These are phyloP conservation scores for Odontomyia ornata DNA, from an alignment of 2,888 invertebrate genomes.

Conservation along the genomic window DNA sequence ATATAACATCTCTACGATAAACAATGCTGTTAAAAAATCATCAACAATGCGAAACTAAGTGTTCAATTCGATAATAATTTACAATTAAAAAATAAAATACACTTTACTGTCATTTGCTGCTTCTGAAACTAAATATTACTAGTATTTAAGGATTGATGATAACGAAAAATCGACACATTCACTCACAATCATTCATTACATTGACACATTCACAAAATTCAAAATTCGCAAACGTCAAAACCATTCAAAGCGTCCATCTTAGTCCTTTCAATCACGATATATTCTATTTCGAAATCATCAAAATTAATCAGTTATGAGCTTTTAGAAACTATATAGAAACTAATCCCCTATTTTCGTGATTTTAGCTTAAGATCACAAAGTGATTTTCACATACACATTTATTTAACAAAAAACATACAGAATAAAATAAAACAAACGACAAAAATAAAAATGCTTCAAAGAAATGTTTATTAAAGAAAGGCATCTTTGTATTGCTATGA, in stretches of 20 bases:
- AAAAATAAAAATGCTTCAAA: background rate
- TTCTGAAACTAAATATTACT: background rate
- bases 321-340: background rate
- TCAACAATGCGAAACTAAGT: background rate
- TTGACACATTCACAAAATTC: background rate
- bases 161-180: background rate
- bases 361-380: no score
- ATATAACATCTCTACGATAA: no score
- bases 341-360: no score
- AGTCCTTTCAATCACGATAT: no score
- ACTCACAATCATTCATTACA: background rate
- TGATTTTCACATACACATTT: slow-evolving; percentile 17
- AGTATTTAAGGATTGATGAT: background rate
- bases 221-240: no score
- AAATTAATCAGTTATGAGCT: background rate
- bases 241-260: no score
- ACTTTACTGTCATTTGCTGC: background rate
- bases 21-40: background rate
- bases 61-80: background rate
- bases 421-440: background rate
- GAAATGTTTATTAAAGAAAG: background rate
- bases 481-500: slow-evolving; percentile 2
- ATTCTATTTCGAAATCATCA: no score
- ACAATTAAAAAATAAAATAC: background rate
- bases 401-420: background rate